Evolutionary conservation across 1,140 invertebrate species (phyloP).

Genomic region (Drosophila nikananu): DNA sequence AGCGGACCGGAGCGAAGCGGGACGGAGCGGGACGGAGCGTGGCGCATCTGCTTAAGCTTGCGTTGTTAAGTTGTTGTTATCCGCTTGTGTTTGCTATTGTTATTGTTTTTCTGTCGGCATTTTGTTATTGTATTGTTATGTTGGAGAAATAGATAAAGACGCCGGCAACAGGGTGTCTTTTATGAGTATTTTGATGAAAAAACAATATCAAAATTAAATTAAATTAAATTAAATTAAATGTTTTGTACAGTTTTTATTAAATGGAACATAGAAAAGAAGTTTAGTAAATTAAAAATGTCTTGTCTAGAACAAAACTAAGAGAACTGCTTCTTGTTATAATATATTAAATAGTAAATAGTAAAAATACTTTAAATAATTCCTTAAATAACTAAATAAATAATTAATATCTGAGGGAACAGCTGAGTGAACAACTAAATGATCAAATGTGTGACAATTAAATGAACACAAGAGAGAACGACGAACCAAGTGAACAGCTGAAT

Average conservation of each 20-base stretch:
- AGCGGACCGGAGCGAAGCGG: neutral
- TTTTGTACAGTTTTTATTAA: neutral
- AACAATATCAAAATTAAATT: neutral
- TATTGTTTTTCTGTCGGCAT: conserved; percentile 22
- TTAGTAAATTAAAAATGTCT: neutral
- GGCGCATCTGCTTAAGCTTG: conserved; percentile 53
- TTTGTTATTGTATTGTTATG: conserved; percentile 62
- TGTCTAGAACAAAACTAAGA: no score
- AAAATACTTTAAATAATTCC: neutral
- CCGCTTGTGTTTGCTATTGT: conserved; percentile 29
- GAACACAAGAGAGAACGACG: neutral
- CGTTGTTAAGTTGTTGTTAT: conserved; percentile 35
- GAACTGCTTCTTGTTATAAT: no score
- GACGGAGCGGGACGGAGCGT: conserved; percentile 6
- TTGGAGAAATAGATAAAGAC: conserved; percentile 44
- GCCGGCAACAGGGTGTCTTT: conserved; percentile 24
- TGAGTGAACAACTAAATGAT: neutral
- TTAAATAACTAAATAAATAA: neutral
- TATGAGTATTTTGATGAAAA: neutral
- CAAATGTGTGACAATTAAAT: neutral
- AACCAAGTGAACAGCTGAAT: neutral
- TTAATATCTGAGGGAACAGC: neutral
- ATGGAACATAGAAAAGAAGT: neutral
- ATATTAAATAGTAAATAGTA: neutral
- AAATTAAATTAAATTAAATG: no score